Percentiles rank a stretch among this genome's conserved stretches.
Evolutionary conservation across 2,888 invertebrate genomes (phyloP).

Genomic region (Liopterus haemorrhoidalis): DNA sequence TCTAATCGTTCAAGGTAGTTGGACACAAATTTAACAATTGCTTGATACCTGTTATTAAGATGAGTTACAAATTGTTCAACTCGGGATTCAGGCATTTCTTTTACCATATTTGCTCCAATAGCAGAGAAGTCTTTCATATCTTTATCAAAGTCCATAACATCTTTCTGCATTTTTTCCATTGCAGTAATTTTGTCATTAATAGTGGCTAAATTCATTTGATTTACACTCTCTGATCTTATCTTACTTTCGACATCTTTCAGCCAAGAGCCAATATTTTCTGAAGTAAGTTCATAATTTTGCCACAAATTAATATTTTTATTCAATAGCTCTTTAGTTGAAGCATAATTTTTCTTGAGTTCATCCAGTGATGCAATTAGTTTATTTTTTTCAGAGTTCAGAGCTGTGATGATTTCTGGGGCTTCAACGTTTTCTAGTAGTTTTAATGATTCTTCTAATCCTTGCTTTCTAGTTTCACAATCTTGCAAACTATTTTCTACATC

Average conservation of each 20-base stretch:
- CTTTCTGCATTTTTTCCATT: slow-evolving; percentile 56
- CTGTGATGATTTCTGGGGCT: slow-evolving; percentile 60
- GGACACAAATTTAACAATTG: slow-evolving; percentile 63
- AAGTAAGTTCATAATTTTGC: slow-evolving; percentile 71
- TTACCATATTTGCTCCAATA: slow-evolving; percentile 65
- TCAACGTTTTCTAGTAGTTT: slow-evolving; percentile 68
- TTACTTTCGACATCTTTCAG: slow-evolving; percentile 72
- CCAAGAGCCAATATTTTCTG: slow-evolving; percentile 70
- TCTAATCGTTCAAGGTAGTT: slow-evolving; percentile 66
- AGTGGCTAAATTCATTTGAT: slow-evolving; percentile 61
- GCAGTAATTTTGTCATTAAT: slow-evolving; percentile 65
- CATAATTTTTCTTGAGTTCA: slow-evolving; percentile 60
- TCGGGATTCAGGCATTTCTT: slow-evolving; percentile 75
- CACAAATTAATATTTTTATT: slow-evolving; percentile 69
- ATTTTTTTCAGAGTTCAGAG: slow-evolving; percentile 63
- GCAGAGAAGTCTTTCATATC: slow-evolving; percentile 62
- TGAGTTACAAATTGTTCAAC: slow-evolving; percentile 76
- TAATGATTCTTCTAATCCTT: slow-evolving; percentile 65
- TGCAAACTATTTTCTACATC: slow-evolving; percentile 69
- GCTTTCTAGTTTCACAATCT: slow-evolving; percentile 63
- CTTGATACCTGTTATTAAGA: slow-evolving; percentile 68
- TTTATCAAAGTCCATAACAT: slow-evolving; percentile 58
- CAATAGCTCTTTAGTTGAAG: slow-evolving; percentile 61
- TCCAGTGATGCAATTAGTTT: slow-evolving; percentile 66
- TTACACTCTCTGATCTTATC: slow-evolving; percentile 66